Base-by-base conservation (phyloP, 1,140 invertebrate genomes). In the Nebria ingens region DNA sequence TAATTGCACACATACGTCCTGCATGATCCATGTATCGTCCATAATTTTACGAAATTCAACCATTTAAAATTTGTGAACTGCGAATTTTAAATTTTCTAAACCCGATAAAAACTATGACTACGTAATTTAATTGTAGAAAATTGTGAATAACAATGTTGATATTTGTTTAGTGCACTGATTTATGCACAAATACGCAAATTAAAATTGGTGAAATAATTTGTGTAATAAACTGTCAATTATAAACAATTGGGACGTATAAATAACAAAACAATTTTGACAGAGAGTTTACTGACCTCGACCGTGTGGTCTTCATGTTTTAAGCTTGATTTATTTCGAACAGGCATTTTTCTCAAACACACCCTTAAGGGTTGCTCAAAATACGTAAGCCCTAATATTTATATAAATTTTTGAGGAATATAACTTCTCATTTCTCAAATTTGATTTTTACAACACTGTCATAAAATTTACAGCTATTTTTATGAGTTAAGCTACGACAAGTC, bases 291-390 rank as follows among this genome's bases (percentile, higher is more conserved):
- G 69, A 76, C 73, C 72, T 77, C 74, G 15, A 77, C 73, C 59
- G 74, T 77, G 52, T 74, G 73, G 22, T 76, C 74, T 59, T 77
- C 74, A 53, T 66, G 59, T 56, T 66, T 66, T 50, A 25, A 56
- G 53, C 61, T 59, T 25, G 58, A 52, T 61, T 66, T 64, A 54
- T 57, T 65, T 56, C 63, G 60, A 21, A 59, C 53, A 13, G 65
- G 63, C 65, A 66, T 66, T 17, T 12, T 45, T 4, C 9, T 45
- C 9, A 9, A 17, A 34, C n/a, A 34, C 25, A 34, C n/a, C n/a
- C n/a, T n/a, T n/a, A n/a, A n/a, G n/a, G n/a, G n/a, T n/a, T n/a
- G n/a, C n/a, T n/a, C n/a, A n/a, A n/a, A n/a, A n/a, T n/a, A n/a
- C n/a, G n/a, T n/a, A n/a, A n/a, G n/a, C n/a, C n/a, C n/a, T n/a